phyloP scores from a whole-genome alignment of 2,113 vertebrate genomes.

The Muntiacus reevesi region DNA sequence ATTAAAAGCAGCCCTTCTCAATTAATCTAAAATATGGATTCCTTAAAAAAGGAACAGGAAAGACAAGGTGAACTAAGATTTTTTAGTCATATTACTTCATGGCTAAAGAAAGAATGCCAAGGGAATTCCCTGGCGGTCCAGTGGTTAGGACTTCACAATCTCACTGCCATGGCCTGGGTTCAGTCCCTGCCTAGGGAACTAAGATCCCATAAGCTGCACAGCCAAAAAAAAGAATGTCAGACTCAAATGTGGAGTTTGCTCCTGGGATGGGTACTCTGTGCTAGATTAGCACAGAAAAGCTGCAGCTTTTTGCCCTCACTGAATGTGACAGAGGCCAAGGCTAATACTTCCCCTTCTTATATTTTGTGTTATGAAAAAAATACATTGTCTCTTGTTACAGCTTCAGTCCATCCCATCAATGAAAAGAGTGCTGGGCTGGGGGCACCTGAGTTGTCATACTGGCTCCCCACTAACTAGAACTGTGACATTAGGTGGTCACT shows the following conservation, averaged over 20 bases:
- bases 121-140: neutral
- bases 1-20: neutral
- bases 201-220: neutral
- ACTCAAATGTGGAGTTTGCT: neutral
- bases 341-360: neutral
- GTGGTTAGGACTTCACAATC: neutral
- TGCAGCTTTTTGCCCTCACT: neutral
- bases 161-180: neutral
- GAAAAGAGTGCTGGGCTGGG: neutral
- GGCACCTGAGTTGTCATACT: accelerated
- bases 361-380: neutral
- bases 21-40: neutral
- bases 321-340: accelerated
- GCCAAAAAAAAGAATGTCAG: neutral
- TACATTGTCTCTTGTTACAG: neutral
- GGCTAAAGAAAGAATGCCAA: neutral
- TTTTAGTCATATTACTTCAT: neutral
- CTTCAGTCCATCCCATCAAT: accelerated
- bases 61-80: neutral
- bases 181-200: neutral
- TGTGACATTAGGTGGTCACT: neutral
- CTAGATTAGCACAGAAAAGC: neutral
- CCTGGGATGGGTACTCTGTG: neutral
- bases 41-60: neutral
- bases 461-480: neutral